Base-by-base conservation (phyloP, 1,140 invertebrate species). In the Brachionus sp. region DNA sequence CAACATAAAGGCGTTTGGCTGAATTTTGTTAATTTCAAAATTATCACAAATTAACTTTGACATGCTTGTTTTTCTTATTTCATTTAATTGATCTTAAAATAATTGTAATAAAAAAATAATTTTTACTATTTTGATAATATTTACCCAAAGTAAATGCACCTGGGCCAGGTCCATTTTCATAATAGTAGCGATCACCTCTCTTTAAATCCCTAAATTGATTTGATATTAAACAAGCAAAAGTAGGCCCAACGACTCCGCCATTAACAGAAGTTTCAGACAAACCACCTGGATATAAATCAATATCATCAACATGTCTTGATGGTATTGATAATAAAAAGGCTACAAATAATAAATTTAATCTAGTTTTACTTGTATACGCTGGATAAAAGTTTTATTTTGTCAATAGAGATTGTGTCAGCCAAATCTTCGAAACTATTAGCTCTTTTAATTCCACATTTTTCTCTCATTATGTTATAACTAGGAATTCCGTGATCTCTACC, bases 161-260 rank as follows among this genome's bases (percentile, higher is more conserved):
- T 12, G 64, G 62, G 68, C 80, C 50, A 29, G 57, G 57, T 12
- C 80, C 80, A 50, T 83, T 91, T 44, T 98, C 96, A 86, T 95
- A 98, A 95, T 95, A 98, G 88, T 97, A 98, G 86, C 96, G 91
- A 88, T 98, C 97, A 66, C 96, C 97, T 84, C 93, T 90, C 84
- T 95, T 92, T 23, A 95, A 89, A 87, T 95, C 94, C 84, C 93
- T 90, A 90, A 97, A 97, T 89, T 98, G 95, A 84, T 95, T 94
- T 42, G 93, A 95, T 84, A 98, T 94, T 84, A 98, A 57, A 86
- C 96, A 98, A 29, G 95, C 95, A 87, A 98, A 94, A 0, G 96
- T 98, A 0, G 96, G 96, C 5, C 96, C 96, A 0, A 98, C 93
- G 0, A 97, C 88, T 7, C 95, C 96, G 12, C 94, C 94, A 9